These are phyloP conservation scores for Eulimnadia texana DNA, from an alignment of 1,140 invertebrate genomes.

Conservation along the genomic window DNA sequence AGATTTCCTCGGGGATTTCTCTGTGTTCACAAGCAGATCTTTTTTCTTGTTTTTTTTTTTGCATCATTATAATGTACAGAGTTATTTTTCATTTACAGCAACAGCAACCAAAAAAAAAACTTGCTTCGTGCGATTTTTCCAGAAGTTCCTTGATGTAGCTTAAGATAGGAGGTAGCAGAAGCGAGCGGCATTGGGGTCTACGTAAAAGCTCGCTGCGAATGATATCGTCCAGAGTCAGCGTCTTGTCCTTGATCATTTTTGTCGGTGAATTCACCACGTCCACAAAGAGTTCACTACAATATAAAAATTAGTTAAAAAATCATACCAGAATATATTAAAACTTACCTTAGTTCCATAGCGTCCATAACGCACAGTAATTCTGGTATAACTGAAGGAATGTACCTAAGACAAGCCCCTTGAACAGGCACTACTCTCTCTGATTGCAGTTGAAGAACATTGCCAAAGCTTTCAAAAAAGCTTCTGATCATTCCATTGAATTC, in stretches of 20 bases:
- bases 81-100: too few relatives aligned
- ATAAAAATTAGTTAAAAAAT: neutral
- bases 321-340: neutral
- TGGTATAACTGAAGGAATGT: conserved; percentile 63
- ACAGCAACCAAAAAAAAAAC: conserved; percentile 16
- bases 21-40: too few relatives aligned
- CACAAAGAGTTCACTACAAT: neutral
- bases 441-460: conserved; percentile 55
- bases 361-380: conserved; percentile 67
- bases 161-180: conserved; percentile 58
- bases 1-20: too few relatives aligned
- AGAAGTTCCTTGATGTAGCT: conserved; percentile 47
- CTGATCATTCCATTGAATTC: conserved; percentile 55
- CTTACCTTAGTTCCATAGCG: conserved; percentile 52
- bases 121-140: conserved; percentile 50
- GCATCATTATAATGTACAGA: too few relatives aligned
- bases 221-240: conserved; percentile 71
- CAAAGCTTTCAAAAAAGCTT: conserved; percentile 54
- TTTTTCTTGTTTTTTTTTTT: too few relatives aligned
- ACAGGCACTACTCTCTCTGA: conserved; percentile 50
- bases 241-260: conserved; percentile 67
- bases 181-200: conserved; percentile 45
- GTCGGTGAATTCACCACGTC: conserved; percentile 28
- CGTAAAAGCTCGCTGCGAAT: conserved; percentile 63
- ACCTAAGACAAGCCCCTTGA: conserved; percentile 71